Conservation (phyloP, 1,140 invertebrate genomes). For the Radopholus similis region DNA sequence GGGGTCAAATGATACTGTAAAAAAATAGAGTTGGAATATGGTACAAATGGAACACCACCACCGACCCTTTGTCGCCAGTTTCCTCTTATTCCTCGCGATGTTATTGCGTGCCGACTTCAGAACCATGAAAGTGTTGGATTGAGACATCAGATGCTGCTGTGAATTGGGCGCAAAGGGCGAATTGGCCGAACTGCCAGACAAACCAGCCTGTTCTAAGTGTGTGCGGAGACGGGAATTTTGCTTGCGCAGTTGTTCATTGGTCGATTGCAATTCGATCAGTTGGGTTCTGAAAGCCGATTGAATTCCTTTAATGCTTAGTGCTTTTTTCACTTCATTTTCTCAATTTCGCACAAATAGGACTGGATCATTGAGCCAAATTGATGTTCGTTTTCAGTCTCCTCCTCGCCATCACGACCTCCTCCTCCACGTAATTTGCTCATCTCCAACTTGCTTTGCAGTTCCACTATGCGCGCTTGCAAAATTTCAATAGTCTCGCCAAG, state of each 20-base stretch:
- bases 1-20: too few relatives aligned
- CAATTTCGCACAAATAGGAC: conserved; percentile 83
- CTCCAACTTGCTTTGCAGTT: conserved; percentile 23
- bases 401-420: too few relatives aligned
- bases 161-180: conserved; percentile 23
- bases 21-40: too few relatives aligned
- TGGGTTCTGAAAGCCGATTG: conserved; percentile 31
- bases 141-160: too few relatives aligned
- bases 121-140: not conserved
- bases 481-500: conserved; percentile 86
- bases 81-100: conserved; percentile 34
- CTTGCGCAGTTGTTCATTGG: conserved; percentile 74
- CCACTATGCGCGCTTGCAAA: not conserved
- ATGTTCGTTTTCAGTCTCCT: conserved; percentile 32
- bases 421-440: not conserved
- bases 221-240: conserved; percentile 54
- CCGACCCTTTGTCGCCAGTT: conserved; percentile 10
- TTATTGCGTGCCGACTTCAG: conserved; percentile 45
- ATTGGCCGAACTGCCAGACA: conserved; percentile 10
- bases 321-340: conserved; percentile 65
- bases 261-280: conserved; percentile 79
- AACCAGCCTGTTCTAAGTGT: too few relatives aligned
- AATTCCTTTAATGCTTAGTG: not conserved
- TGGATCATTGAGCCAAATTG: conserved; percentile 72
- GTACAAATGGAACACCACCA: conserved; percentile 21